phyloP scores from a whole-genome alignment of 2,888 invertebrate genomes.

The Clitarchus hookeri region DNA sequence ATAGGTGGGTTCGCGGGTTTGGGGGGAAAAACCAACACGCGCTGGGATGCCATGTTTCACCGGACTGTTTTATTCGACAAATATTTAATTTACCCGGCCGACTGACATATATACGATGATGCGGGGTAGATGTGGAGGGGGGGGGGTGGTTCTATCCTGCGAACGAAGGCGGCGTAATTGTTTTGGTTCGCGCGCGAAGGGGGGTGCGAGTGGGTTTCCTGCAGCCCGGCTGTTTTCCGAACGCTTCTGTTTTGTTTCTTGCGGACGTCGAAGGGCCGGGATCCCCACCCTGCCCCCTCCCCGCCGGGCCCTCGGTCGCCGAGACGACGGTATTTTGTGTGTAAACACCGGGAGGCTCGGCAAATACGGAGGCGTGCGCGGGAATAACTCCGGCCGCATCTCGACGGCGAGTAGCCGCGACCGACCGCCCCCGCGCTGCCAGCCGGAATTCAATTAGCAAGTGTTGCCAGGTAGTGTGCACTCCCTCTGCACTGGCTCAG shows the following conservation, averaged over 20 bases:
- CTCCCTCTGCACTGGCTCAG: neutral
- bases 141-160: neutral
- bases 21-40: slow-evolving; percentile 41
- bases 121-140: too few relatives aligned
- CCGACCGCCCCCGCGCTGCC: too few relatives aligned
- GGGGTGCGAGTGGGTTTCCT: neutral
- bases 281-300: too few relatives aligned
- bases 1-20: slow-evolving; percentile 31
- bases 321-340: slow-evolving; percentile 41
- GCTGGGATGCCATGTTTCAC: slow-evolving; percentile 34
- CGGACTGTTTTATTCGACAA: slow-evolving; percentile 41
- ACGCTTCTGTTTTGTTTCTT: slow-evolving; percentile 2
- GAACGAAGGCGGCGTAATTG: neutral
- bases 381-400: too few relatives aligned
- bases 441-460: too few relatives aligned
- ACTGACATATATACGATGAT: slow-evolving; percentile 27
- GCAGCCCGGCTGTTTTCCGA: neutral
- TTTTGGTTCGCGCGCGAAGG: neutral
- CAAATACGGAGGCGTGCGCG: too few relatives aligned
- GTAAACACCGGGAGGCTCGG: slow-evolving; percentile 38
- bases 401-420: too few relatives aligned
- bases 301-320: too few relatives aligned
- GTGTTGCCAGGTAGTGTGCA: too few relatives aligned
- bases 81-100: slow-evolving; percentile 41
- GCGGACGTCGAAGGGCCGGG: too few relatives aligned